Evolutionary conservation across 1,140 invertebrate genomes (phyloP).

Genomic region (Argopecten irradians): DNA sequence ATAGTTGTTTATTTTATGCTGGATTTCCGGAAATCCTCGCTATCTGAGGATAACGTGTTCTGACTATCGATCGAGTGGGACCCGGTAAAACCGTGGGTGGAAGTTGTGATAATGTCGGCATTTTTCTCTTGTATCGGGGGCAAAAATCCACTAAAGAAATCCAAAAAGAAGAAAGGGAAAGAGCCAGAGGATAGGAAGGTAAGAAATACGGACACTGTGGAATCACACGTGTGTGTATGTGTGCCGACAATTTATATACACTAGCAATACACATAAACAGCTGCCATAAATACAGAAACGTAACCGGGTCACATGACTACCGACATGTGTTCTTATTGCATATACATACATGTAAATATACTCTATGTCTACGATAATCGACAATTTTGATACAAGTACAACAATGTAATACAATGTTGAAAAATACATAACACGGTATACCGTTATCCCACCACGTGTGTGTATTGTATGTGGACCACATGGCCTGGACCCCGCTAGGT

Average conservation of each 20-base stretch:
- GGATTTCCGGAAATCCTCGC: slow-evolving; percentile 2
- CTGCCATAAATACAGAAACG: slow-evolving; percentile 1
- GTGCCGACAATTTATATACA: not conserved
- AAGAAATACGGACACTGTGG: not conserved
- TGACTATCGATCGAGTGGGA: not conserved
- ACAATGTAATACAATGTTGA: not conserved
- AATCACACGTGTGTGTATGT: not conserved
- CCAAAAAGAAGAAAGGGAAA: not conserved
- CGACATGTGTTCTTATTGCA: not conserved
- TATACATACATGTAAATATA: not conserved
- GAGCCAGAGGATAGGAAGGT: not conserved
- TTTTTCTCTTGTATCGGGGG: slow-evolving; percentile 1
- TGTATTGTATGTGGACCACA: not conserved
- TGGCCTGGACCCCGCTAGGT: not conserved
- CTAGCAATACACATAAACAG: slow-evolving; percentile 7
- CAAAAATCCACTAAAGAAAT: slow-evolving; percentile 22
- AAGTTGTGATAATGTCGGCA: not conserved
- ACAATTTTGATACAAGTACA: not conserved
- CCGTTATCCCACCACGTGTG: not conserved
- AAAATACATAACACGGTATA: not conserved
- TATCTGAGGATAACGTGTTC: not conserved
- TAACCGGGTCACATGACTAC: not conserved
- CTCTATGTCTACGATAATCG: not conserved
- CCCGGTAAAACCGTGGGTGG: not conserved
- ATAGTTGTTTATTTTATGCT: not conserved